Base-by-base conservation (phyloP, 1,140 invertebrate genomes). In the Rhyacophila brunnea region DNA sequence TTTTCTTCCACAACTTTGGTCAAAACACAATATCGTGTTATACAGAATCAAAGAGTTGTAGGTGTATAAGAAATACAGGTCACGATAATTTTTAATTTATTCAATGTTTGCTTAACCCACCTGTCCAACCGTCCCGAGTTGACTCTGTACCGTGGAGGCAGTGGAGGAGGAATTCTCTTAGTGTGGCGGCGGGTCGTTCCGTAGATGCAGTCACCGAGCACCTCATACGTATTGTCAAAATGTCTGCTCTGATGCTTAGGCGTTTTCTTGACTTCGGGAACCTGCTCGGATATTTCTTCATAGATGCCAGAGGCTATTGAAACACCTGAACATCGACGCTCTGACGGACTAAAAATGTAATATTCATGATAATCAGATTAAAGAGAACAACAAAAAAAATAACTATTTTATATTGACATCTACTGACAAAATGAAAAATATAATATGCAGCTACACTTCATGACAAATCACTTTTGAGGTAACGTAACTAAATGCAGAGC, bases 211-310 rank as follows among this genome's bases (percentile, higher is more conserved):
- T 64, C 58, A 14, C 43, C 13, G 19, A 64, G 40, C 6, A 50
- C 40, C 36, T 64, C 62, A 59, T 64, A 64, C 6, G 49, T 60
- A 34, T 57, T 60, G 2, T 58, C 51, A 32, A 14, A 20, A 32
- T 19, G 34, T 34, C n/a, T 42, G 7, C 19, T 46, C 32, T 5
- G 10, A 32, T 44, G 19, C 10, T 55, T 40, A 17, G 6, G 10
- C 6, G 23, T 19, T 23, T 19, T 51, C 6, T 19, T 35, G 40
- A 4, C 14, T 10, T 60, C 58, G 1, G 54, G 34, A 14, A 9
- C 6, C 9, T 38, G 17, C 14, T 64, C 62, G 0, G 62, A 59
- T 14, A 64, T 64, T 49, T 64, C 62, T 36, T 64, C 62, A 40
- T 64, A 64, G 7, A 60, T 56, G 11, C 58, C 62, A 32, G 62